These are phyloP conservation scores for Hylaea fasciaria DNA, from an alignment of 2,888 invertebrate species.

Conservation along the genomic window DNA sequence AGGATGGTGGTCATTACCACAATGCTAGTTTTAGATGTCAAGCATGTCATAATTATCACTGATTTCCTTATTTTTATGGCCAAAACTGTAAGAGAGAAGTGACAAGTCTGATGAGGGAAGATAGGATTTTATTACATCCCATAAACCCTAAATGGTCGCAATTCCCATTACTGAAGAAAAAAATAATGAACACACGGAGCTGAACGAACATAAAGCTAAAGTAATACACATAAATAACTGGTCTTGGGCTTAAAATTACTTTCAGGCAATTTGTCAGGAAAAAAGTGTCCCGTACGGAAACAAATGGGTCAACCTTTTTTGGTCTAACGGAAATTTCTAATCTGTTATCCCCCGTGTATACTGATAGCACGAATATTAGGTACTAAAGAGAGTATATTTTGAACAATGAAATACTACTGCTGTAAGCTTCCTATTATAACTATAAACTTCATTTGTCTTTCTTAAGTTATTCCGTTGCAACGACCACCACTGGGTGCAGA, in stretches of 20 bases:
- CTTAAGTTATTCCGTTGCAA: no score
- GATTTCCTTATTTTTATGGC: not conserved
- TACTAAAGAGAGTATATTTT: constrained; percentile 46
- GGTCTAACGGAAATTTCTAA: constrained; percentile 71
- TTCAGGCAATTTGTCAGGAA: constrained; percentile 80
- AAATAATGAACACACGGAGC: constrained; percentile 46
- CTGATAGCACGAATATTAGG: constrained; percentile 55
- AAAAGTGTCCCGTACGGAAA: constrained; percentile 72
- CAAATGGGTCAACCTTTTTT: constrained; percentile 78
- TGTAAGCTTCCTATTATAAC: constrained; percentile 1
- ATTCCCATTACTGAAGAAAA: constrained; percentile 44
- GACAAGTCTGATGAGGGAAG: constrained; percentile 33
- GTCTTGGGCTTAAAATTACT: constrained; percentile 79
- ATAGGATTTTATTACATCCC: constrained; percentile 37
- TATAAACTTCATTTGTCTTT: not conserved
- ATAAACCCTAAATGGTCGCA: constrained; percentile 39
- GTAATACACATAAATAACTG: constrained; percentile 77
- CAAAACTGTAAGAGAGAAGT: constrained; percentile 12
- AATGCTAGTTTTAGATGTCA: no score
- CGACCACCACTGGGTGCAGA: no score
- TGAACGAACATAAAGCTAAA: constrained; percentile 60
- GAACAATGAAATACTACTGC: constrained; percentile 38
- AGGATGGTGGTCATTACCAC: no score
- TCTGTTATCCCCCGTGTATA: constrained; percentile 65
- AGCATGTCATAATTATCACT: not conserved